Percentiles rank a stretch among this genome's conserved stretches.
Conservation (phyloP, 1,140 invertebrate species). For the Calliphora vicina region DNA sequence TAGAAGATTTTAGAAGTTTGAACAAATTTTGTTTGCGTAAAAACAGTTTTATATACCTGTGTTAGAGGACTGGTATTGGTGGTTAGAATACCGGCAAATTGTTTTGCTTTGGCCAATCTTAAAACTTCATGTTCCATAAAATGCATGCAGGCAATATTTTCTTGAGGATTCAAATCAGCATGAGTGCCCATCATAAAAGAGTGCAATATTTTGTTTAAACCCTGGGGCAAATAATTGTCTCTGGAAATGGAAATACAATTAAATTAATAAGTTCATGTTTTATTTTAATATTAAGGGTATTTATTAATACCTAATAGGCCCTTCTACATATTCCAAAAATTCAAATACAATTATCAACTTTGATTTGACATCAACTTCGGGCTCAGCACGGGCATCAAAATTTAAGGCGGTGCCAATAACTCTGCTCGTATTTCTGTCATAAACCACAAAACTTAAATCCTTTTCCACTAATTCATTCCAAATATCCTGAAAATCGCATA, state of each 20-base stretch:
- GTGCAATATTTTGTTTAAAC: slow-evolving; percentile 77
- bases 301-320: slow-evolving; percentile 69
- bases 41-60: slow-evolving; percentile 64
- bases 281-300: not conserved
- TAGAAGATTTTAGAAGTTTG: slow-evolving; percentile 58
- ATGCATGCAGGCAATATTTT: slow-evolving; percentile 80
- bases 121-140: slow-evolving; percentile 80
- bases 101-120: slow-evolving; percentile 69
- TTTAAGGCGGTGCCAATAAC: slow-evolving; percentile 75
- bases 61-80: slow-evolving; percentile 87
- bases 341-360: slow-evolving; percentile 78
- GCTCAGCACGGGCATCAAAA: slow-evolving; percentile 82
- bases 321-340: slow-evolving; percentile 80
- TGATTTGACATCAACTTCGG: slow-evolving; percentile 72
- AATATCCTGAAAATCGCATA: slow-evolving; percentile 57
- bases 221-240: slow-evolving; percentile 70
- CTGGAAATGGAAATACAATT: slow-evolving; percentile 52
- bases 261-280: not conserved
- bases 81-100: slow-evolving; percentile 80
- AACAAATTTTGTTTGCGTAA: not conserved
- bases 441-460: slow-evolving; percentile 75
- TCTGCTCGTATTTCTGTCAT: slow-evolving; percentile 53
- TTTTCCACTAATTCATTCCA: slow-evolving; percentile 74
- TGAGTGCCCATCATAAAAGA: slow-evolving; percentile 87
- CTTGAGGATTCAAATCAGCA: slow-evolving; percentile 68